Evolutionary conservation across 2,797 vertebrate genomes (phyloP), one percentile per base, ranked within the genome.

Genomic region (Oophaga sylvatica): DNA sequence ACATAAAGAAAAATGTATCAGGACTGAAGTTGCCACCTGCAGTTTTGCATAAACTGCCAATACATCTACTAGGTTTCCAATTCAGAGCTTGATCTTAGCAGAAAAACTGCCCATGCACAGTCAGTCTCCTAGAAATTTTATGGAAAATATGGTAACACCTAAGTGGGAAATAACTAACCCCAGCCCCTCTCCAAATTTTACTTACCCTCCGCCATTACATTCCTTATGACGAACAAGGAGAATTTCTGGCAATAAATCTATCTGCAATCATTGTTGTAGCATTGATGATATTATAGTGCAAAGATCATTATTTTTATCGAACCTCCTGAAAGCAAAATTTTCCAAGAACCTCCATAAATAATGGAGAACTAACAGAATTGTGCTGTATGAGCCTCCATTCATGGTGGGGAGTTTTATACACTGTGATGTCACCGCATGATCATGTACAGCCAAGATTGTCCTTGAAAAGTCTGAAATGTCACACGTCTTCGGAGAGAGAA

Each of bases 381-480:
- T 26, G 56, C 53, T 20, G 57, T 19, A 60, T 20, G 26, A n/a
- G 71, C 71, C 41, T 75, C 71, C 9, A 22, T 59, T 29, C 9
- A 57, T 57, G 9, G n/a, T 10, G 26, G 20, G n/a, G 26, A 16
- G 48, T 2, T 77, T 56, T 15, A 17, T 16, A 56, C 8, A 26
- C 65, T 77, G 12, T 53, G 41, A 11, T 78, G 41, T 45, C 10
- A 11, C 16, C 13, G 6, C 41, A 75, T 75, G 41, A 75, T 22
- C 56, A 60, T 57, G 26, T 59, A 59, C 16, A 19, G n/a, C 7
- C 59, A 22, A 22, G 29, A 22, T 11, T n/a, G 79, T 45, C 31
- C 79, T 80, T 41, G 60, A 80, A 62, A 80, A 62, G 17, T 60
- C 57, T 35, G 22, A 65, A 80, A 80, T n/a, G 78, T 63, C 59